These are phyloP conservation scores for Xestia c-nigrum DNA, from an alignment of 2,888 invertebrate genomes.

Conservation along the genomic window DNA sequence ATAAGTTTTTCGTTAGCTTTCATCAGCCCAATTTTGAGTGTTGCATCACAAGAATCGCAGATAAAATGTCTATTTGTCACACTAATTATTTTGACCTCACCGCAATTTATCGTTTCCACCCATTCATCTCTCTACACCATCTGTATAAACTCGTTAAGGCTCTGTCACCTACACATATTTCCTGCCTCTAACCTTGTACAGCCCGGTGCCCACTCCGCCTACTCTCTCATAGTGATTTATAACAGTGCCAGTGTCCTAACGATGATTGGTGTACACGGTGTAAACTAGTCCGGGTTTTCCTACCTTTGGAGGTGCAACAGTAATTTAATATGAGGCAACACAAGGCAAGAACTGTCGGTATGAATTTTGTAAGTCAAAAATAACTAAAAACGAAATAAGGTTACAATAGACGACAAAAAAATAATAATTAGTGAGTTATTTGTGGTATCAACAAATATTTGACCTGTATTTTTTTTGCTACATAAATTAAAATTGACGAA, in stretches of 20 bases:
- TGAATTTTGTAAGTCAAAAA: background rate
- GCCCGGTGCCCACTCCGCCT: background rate
- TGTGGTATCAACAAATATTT: too few species aligned
- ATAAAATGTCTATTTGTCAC: background rate
- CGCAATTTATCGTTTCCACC: background rate
- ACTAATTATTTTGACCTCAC: background rate
- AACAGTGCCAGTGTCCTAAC: constrained; percentile 29
- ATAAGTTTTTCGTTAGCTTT: background rate
- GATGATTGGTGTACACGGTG: constrained; percentile 47
- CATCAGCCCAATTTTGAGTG: background rate
- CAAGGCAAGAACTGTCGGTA: background rate
- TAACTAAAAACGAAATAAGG: background rate
- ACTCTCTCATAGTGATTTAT: constrained; percentile 46
- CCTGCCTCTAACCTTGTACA: constrained; percentile 3
- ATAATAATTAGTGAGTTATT: too few species aligned
- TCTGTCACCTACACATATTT: constrained; percentile 19
- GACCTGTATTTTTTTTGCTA: too few species aligned
- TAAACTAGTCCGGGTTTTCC: constrained; percentile 6
- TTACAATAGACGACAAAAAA: too few species aligned
- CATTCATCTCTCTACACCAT: background rate
- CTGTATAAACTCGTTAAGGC: constrained; percentile 14
- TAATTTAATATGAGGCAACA: constrained; percentile 10
- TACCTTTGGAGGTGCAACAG: background rate
- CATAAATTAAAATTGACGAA: too few species aligned
- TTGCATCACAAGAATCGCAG: background rate